Conservation (phyloP, 2,888 invertebrate genomes). For the Anthrax anthrax region DNA sequence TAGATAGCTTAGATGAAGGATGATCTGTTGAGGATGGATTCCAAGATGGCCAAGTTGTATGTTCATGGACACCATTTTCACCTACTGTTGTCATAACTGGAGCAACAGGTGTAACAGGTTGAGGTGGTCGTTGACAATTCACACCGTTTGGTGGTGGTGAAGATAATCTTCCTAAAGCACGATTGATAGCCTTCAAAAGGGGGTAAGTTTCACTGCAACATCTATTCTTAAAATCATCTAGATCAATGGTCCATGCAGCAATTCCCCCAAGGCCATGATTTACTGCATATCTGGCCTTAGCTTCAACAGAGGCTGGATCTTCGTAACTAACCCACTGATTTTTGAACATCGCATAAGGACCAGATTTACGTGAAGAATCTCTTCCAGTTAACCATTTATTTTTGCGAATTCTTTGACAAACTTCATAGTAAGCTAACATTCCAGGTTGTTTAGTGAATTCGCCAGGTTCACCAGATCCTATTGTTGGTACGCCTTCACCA, state of each 20-base stretch:
- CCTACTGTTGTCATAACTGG: constrained; percentile 58
- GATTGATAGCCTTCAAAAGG: constrained; percentile 58
- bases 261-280: constrained; percentile 63
- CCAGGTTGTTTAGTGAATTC: constrained; percentile 75
- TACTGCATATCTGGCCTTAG: constrained; percentile 62
- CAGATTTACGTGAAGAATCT: constrained; percentile 41
- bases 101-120: constrained; percentile 59
- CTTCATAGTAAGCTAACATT: constrained; percentile 77
- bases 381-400: constrained; percentile 53
- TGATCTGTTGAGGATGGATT: constrained; percentile 14
- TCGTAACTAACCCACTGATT: constrained; percentile 89
- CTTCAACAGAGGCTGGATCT: constrained; percentile 57
- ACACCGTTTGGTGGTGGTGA: constrained; percentile 38
- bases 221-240: constrained; percentile 74
- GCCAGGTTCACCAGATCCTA: constrained; percentile 65
- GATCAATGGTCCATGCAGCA: constrained; percentile 75
- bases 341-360: constrained; percentile 60
- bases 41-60: constrained; percentile 28
- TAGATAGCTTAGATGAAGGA: constrained; percentile 20
- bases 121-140: constrained; percentile 55
- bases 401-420: constrained; percentile 56
- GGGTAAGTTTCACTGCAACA: constrained; percentile 73
- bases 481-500: constrained; percentile 47
- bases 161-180: constrained; percentile 51
- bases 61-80: constrained; percentile 29